Evolutionary conservation across 2,113 vertebrate genomes (phyloP).

Genomic region (Podiceps cristatus): DNA sequence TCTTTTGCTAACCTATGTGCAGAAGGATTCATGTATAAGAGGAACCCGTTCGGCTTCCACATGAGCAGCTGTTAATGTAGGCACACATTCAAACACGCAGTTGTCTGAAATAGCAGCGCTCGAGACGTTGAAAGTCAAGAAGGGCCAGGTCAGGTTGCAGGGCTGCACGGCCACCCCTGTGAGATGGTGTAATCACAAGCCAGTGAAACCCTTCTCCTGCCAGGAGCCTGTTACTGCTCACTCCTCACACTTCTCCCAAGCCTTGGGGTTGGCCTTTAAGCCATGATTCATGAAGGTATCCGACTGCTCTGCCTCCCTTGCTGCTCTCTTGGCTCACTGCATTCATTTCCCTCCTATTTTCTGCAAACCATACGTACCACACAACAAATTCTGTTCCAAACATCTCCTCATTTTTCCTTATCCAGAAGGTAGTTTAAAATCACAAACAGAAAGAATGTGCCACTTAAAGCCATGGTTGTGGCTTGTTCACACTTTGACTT

Average conservation of each 20-base stretch:
- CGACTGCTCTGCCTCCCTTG: background rate
- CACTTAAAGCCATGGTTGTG: background rate
- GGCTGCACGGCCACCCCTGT: background rate
- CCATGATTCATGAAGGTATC: slow-evolving; percentile 21
- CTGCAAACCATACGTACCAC: background rate
- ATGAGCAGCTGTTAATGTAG: slow-evolving; percentile 54
- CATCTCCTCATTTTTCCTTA: background rate
- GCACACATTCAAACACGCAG: slow-evolving; percentile 43
- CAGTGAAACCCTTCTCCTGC: slow-evolving; percentile 33
- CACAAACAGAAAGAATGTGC: background rate
- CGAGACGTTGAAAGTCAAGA: slow-evolving; percentile 21
- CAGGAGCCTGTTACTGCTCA: background rate
- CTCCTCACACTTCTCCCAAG: background rate
- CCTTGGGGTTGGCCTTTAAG: background rate
- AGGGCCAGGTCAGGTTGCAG: slow-evolving; percentile 56
- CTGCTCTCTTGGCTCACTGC: background rate
- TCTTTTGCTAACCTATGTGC: background rate
- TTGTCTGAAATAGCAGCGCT: slow-evolving; percentile 49
- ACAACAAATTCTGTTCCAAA: background rate
- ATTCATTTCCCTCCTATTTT: background rate
- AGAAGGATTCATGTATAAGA: background rate
- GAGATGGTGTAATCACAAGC: background rate
- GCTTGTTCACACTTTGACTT: background rate
- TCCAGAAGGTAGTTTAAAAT: background rate
- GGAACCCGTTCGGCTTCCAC: background rate